Evolutionary conservation across 2,888 invertebrate genomes (phyloP), one percentile per base, ranked within the genome.

Genomic region (Drosophila acutilabella): DNA sequence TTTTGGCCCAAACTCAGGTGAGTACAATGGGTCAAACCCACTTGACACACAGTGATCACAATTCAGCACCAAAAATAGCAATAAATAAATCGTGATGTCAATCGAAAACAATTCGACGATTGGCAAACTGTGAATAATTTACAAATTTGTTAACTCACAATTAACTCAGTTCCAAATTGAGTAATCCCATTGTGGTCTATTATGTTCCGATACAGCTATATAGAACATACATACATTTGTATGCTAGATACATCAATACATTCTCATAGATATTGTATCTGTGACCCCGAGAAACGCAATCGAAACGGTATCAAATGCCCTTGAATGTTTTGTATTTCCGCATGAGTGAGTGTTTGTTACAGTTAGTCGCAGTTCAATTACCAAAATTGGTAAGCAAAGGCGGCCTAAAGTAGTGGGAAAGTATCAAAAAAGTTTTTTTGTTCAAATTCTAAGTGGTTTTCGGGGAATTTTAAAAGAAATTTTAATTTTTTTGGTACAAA

Each of bases 1-100:
- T 91, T 70, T 65, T 89, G 67, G 65, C 67, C 41, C 72, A 80
- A 59, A 71, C 84, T 88, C 88, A 90, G 91, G 90, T 90, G 86
- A 90, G 91, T 80, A 68, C 14, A 56, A 54, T 41, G 18, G 30
- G 51, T 14, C 74, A 52, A 52, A 64, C 89, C 84, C 87, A 89
- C 88, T 82, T 82, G 71, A 64, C 71, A 75, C 58, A 44, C 54
- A 14, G n/a, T 41, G 14, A 41, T 16, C 16, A 26, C 26, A 42
- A 33, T 42, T 38, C 18, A 13, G 6, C 23, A 5, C 23, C 23
- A 23, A 23, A 23, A 23, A 23, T 6, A 23, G 23, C 23, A 23
- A 23, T 23, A 23, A 23, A 26, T 61, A 41, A 51, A 54, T 45
- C 53, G 74, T 89, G 89, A 89, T 88, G 72, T 84, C 82, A 89